These are phyloP conservation scores for Onychorhynchus coronatus DNA, from an alignment of 2,113 vertebrate genomes.

Conservation along the genomic window DNA sequence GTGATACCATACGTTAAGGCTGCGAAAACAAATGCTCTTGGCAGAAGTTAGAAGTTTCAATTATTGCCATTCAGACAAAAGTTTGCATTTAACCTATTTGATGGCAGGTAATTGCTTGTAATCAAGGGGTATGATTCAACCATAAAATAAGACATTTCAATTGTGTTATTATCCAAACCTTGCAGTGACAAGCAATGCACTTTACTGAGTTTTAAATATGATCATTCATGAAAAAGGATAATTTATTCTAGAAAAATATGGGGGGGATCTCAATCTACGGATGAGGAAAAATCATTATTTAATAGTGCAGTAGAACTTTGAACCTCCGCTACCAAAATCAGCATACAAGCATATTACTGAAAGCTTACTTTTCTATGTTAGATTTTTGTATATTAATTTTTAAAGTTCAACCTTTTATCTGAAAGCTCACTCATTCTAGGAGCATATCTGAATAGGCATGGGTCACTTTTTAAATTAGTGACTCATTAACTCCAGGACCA, in stretches of 20 bases:
- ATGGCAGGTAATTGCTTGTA: neutral
- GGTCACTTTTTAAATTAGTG: neutral
- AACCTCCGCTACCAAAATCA: neutral
- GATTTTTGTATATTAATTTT: neutral
- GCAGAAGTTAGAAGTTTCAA: neutral
- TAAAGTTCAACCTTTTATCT: neutral
- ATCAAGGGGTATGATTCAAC: neutral
- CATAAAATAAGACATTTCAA: neutral
- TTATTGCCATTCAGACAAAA: neutral
- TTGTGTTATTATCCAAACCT: neutral
- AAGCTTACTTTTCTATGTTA: neutral
- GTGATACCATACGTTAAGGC: neutral
- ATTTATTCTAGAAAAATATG: neutral
- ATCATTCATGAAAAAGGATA: neutral
- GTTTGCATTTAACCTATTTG: neutral
- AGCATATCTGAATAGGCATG: neutral
- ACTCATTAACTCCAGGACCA: neutral
- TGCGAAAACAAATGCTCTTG: neutral
- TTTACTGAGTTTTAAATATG: neutral
- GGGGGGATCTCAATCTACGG: neutral
- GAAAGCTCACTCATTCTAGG: neutral
- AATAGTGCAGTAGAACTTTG: neutral
- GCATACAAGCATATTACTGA: neutral
- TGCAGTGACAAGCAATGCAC: neutral
- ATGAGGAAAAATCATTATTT: neutral